Percentiles rank a stretch among this genome's conserved stretches.
Conservation (phyloP, 1,140 invertebrate species). For the Cherax destructor region DNA sequence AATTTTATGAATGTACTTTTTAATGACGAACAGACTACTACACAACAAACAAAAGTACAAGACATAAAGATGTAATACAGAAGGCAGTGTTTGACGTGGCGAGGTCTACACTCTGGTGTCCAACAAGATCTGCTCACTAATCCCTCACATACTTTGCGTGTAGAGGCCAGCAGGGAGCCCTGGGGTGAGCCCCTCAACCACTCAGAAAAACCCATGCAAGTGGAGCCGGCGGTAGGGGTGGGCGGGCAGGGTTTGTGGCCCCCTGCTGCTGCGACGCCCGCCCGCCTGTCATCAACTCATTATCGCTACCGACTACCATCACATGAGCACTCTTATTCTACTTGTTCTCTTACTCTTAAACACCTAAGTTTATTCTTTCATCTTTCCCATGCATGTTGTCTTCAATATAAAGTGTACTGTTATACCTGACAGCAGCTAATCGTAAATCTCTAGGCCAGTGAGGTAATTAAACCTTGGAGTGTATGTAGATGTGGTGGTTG, state of each 20-base stretch:
- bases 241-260: neutral
- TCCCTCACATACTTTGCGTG: neutral
- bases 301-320: neutral
- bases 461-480: neutral
- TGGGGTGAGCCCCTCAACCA: neutral
- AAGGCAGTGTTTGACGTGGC: neutral
- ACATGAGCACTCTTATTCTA: neutral
- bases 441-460: neutral
- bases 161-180: neutral
- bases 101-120: neutral
- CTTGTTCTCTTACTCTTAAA: neutral
- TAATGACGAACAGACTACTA: too few relatives aligned
- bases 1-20: too few relatives aligned
- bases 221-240: neutral
- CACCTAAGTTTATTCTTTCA: neutral
- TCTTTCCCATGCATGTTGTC: neutral
- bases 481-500: neutral
- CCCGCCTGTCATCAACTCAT: conserved; percentile 4
- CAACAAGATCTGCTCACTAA: neutral
- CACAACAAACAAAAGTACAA: too few relatives aligned
- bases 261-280: neutral
- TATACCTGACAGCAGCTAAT: neutral
- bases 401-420: neutral
- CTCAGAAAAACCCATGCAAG: neutral
- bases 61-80: neutral